phyloP scores from a whole-genome alignment of 1,140 invertebrate species.

The Pseudomyrmex pallidus region DNA sequence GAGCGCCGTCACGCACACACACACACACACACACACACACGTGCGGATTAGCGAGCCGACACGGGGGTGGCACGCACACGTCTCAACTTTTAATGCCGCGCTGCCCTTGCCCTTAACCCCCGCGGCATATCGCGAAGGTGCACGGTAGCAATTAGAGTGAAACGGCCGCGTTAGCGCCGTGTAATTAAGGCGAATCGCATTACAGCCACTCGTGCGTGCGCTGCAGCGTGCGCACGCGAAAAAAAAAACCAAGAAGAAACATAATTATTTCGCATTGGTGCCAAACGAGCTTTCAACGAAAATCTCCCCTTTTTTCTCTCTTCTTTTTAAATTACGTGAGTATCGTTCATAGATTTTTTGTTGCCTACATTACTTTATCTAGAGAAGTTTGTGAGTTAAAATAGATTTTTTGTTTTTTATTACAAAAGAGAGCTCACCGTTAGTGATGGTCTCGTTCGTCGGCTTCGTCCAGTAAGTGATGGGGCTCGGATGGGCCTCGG shows the following conservation, averaged over 20 bases:
- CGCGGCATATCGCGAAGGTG: constrained; percentile 52
- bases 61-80: constrained; percentile 30
- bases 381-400: neutral
- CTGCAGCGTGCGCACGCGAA: constrained; percentile 7
- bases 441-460: constrained; percentile 82
- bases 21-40: constrained; percentile 48
- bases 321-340: neutral
- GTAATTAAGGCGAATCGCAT: constrained; percentile 64
- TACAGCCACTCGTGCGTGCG: constrained; percentile 44
- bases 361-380: constrained; percentile 14
- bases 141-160: constrained; percentile 58
- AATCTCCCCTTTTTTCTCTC: constrained; percentile 21
- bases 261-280: constrained; percentile 31
- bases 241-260: neutral
- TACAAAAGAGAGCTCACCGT: constrained; percentile 71
- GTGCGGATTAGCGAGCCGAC: constrained; percentile 43
- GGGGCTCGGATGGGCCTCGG: constrained; percentile 87
- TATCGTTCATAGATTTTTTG: constrained; percentile 10
- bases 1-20: constrained; percentile 46
- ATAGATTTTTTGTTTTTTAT: neutral
- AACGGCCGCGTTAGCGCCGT: constrained; percentile 46
- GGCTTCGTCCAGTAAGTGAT: constrained; percentile 86
- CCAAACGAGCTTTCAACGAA: constrained; percentile 6
- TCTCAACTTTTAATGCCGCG: constrained; percentile 18
- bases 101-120: constrained; percentile 44